Evolutionary conservation across 2,797 vertebrate genomes (phyloP).

Genomic region (Hippopotamyrus pictus): DNA sequence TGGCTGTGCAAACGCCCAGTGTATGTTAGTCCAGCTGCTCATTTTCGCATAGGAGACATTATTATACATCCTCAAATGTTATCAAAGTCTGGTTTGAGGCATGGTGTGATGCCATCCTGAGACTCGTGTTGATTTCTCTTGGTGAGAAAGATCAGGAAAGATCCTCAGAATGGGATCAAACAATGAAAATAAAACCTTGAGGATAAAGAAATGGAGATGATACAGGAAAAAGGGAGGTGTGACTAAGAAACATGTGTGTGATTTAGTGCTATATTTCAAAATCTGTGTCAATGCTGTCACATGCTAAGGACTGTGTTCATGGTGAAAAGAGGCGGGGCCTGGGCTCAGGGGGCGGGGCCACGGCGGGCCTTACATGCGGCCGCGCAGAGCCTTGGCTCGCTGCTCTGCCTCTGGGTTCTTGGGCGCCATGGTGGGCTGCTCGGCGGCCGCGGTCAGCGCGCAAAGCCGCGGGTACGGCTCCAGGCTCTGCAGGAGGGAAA

Average conservation of each 20-base stretch:
- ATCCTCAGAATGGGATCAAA: background rate
- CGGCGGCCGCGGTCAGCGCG: conserved; percentile 60
- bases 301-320: background rate
- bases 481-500: conserved; percentile 61
- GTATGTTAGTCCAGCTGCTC: background rate
- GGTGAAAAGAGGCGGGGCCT: background rate
- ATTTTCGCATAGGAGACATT: background rate
- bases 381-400: conserved; percentile 88
- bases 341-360: background rate
- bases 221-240: background rate
- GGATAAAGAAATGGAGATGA: background rate
- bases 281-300: background rate
- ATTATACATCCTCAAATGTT: background rate
- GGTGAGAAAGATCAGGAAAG: background rate
- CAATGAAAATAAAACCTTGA: background rate
- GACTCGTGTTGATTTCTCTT: background rate
- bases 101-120: background rate
- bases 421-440: conserved; percentile 70
- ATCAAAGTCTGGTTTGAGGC: background rate
- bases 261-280: background rate
- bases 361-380: conserved; percentile 76
- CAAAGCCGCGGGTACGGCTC: conserved; percentile 77
- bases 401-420: conserved; percentile 88
- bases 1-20: background rate
- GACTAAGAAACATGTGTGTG: background rate